Conservation (phyloP, 2,113 vertebrate genomes). For the Tamias sibiricus region DNA sequence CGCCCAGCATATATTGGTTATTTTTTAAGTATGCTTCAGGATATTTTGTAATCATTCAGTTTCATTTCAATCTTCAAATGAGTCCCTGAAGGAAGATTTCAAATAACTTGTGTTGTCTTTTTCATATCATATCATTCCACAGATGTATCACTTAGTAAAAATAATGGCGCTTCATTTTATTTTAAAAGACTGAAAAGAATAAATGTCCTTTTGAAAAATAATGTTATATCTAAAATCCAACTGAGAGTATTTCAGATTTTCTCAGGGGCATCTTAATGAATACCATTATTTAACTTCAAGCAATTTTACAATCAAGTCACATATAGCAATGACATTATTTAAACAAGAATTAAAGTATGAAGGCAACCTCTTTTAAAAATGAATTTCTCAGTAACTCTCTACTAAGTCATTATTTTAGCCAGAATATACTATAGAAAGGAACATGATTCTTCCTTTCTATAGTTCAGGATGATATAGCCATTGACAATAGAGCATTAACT, state of each 20-base stretch:
- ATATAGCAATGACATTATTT: background rate
- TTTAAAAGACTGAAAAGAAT: background rate
- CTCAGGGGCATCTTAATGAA: background rate
- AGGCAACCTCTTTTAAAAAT: slow-evolving; percentile 18
- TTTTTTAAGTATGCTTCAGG: background rate
- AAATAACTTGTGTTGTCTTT: slow-evolving; percentile 15
- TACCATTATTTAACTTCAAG: background rate
- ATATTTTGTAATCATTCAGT: background rate
- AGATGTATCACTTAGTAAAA: slow-evolving; percentile 1
- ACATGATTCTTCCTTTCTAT: background rate
- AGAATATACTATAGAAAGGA: background rate
- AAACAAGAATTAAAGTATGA: slow-evolving; percentile 37
- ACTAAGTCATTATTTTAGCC: background rate
- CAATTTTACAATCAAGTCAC: background rate
- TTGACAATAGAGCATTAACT: background rate
- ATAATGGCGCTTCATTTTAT: background rate
- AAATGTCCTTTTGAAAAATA: background rate
- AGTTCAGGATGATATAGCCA: background rate
- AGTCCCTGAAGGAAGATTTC: background rate
- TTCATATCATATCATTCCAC: background rate
- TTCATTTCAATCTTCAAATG: background rate
- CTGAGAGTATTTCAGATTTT: background rate
- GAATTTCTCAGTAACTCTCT: background rate
- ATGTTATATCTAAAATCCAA: background rate
- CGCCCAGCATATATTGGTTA: background rate